Base-by-base conservation (phyloP, 2,888 invertebrate genomes). In the Theretra japonica region DNA sequence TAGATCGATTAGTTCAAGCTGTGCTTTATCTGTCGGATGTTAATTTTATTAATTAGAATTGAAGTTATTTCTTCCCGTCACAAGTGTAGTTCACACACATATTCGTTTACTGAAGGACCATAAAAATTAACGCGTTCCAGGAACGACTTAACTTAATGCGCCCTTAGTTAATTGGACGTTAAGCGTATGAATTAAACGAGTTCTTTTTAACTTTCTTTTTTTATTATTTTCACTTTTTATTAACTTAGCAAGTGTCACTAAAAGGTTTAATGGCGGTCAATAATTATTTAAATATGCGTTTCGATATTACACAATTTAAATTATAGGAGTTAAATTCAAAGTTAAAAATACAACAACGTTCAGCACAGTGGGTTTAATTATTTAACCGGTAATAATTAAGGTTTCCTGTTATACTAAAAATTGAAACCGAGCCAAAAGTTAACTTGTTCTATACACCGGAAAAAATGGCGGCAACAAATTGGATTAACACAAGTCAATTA, bases 141-240 rank as follows among this genome's bases (percentile, higher is more conserved):
- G 79, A 79, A 81, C 74, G 68, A 75, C 75, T 78, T 79, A 79
- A 77, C 77, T 80, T 76, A 77, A 80, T 73, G 77, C 71, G 73
- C 75, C 76, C 77, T 70, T 77, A 76, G 75, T 75, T 78, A 82
- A 82, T 80, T 80, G 78, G 75, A 74, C 60, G 75, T 76, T 78
- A 82, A 82, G 79, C 80, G 78, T 74, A 74, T 58, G 23, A 41
- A 48, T 41, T 23, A 69, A 58, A 25, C 30, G 30, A 41, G 65
- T n/a, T 21, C 33, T 33, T 21, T 33, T 33, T 21, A n/a, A 33
- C 62, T 21, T 62, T 21, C n/a, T 62, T 41, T 11, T 23, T 23
- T 65, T 15, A 11, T 65, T 48, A 28, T 28, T 28, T 28, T 28
- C 28, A 28, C 3, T 48, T 41, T 41, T 65, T 65, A 23, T 65